Base-by-base conservation (phyloP, 2,888 invertebrate genomes). In the Pristionchus mayeri region DNA sequence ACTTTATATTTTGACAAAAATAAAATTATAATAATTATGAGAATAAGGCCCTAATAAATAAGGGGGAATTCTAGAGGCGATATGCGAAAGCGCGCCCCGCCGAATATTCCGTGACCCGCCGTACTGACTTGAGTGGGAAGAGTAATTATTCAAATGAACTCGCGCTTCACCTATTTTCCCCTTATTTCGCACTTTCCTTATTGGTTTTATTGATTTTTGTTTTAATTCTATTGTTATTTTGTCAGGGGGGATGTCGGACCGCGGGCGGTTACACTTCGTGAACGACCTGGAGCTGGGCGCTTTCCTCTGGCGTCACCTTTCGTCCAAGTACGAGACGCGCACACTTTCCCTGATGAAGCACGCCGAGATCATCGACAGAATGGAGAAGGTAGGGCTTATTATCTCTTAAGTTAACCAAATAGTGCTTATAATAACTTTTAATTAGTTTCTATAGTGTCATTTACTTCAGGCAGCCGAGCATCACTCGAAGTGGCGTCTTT, bases 291-390 rank as follows among this genome's bases (percentile, higher is more conserved):
- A 82, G 21, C 30, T 82, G 63, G 27, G 27, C 37, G 27, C 21
- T 11, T 82, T 82, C 48, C 63, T 82, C 34, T 82, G 81, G 81
- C 48, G 81, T 27, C 81, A 82, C 48, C 21, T 82, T n/a, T 63
- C 63, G 21, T 27, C 60, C n/a, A 60, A 82, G 13, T 44, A 63
- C 63, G 81, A 82, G 52, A 82, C 27, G 30, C n/a, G 63, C 21
- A 82, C 81, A 16, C 81, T 82, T 11, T 63, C 81, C 4, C 63
- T 82, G 48, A 44, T 82, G 18, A 82, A 82, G 24, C 60, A 82
- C 81, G 48, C 21, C 18, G 48, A 82, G n/a, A 24, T 48, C 34
- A 63, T 82, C 63, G 63, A 63, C 7, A 21, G 81, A 9, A 82
- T 82, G 81, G 81, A 82, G 48, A 63, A 60, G 44, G 81, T 82